A percentile compares a stretch with the other conserved stretches of the same genome.
phyloP scores from a whole-genome alignment of 1,140 invertebrate genomes.

The Heliconius hewitsoni region DNA sequence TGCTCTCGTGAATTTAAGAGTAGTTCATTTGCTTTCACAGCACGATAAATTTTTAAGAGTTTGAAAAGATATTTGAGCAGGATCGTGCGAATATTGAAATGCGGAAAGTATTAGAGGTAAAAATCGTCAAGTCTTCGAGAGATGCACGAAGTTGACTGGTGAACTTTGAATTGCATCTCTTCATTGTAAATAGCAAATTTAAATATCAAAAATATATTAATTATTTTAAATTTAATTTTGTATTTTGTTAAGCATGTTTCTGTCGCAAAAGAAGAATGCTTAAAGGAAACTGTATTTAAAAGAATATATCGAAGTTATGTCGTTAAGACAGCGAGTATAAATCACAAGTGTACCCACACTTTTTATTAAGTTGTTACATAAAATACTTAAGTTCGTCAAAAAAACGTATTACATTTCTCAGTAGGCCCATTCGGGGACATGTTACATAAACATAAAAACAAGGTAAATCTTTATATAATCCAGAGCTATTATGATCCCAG shows the following conservation, averaged over 20 bases:
- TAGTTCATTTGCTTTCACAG: conserved; percentile 12
- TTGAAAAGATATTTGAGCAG: conserved; percentile 9
- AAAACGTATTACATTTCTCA: not conserved
- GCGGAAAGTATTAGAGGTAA: conserved; percentile 13
- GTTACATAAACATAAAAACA: conserved; percentile 17
- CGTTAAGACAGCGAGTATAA: not conserved
- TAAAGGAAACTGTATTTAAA: not conserved
- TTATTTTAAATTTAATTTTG: not conserved
- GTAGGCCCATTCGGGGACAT: not conserved
- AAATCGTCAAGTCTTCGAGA: conserved; percentile 2
- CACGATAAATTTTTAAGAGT: conserved; percentile 12
- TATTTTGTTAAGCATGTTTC: not conserved
- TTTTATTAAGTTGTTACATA: not conserved
- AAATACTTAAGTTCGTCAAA: not conserved
- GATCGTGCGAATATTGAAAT: conserved; percentile 11
- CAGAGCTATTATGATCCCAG: conserved; percentile 26
- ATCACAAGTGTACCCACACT: not conserved
- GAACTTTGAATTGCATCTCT: conserved; percentile 5
- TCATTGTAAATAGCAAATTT: not conserved
- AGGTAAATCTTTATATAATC: conserved; percentile 33
- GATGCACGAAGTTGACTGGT: conserved; percentile 4
- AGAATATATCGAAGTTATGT: not conserved
- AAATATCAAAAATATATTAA: not conserved
- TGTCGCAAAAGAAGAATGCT: too few relatives aligned
- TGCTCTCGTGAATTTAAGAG: conserved; percentile 27